Evolutionary conservation across 2,797 vertebrate species (phyloP).

Genomic region (Bradypodion pumilum): DNA sequence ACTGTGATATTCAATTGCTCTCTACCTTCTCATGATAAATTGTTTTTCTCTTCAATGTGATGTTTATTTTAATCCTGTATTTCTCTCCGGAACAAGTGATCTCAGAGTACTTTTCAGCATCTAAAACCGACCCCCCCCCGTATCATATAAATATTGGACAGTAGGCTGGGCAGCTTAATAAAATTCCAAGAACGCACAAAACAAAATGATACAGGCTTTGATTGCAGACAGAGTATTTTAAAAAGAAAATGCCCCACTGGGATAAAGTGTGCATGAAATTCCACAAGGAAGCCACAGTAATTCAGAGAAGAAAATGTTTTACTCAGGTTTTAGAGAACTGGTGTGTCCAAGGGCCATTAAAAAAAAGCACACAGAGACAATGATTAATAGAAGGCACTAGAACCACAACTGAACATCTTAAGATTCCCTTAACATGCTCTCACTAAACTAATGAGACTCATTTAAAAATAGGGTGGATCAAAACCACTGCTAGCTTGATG

Average conservation of each 20-base stretch:
- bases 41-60: constrained; percentile 43
- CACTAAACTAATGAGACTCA: not conserved
- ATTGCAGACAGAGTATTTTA: constrained; percentile 37
- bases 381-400: not conserved
- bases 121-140: constrained; percentile 43
- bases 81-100: constrained; percentile 55
- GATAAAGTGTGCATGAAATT: not conserved
- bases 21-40: constrained; percentile 20
- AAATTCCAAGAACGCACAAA: constrained; percentile 56
- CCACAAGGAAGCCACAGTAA: not conserved
- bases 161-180: constrained; percentile 53
- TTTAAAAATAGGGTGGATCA: no score
- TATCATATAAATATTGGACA: constrained; percentile 53
- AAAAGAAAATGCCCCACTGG: not conserved
- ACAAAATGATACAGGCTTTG: constrained; percentile 33
- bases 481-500: no score
- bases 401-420: no score
- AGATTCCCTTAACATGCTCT: not conserved
- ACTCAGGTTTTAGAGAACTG: not conserved
- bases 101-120: constrained; percentile 27
- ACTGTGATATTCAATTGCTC: constrained; percentile 42
- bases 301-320: not conserved
- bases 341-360: not conserved
- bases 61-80: constrained; percentile 59
- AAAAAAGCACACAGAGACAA: not conserved